Evolutionary conservation across 2,888 invertebrate species (phyloP), one percentile per base, ranked within the genome.

Genomic region (Plusia festucae): DNA sequence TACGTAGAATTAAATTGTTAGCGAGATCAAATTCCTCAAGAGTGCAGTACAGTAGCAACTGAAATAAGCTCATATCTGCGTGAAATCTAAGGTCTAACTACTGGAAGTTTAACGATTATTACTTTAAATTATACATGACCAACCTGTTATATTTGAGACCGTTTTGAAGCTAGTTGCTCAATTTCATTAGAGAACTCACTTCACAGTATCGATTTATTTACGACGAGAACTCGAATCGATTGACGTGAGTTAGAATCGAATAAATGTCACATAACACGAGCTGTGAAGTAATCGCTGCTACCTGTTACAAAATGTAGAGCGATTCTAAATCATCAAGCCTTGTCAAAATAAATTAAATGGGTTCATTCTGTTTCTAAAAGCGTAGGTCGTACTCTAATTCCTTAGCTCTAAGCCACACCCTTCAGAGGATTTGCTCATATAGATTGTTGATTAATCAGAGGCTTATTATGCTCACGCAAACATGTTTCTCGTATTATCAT

Each of bases 281-380:
- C 63, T 60, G 62, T 61, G 73, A 68, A 73, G 69, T 72, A 77
- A 80, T 75, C 76, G 69, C 73, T 67, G 66, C 72, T 65, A 76
- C 82, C 76, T 82, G 78, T 65, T 73, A 83, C 69, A 75, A 83
- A 79, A 83, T 82, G 79, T 82, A 70, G 82, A 70, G 69, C 81
- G 78, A 69, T 70, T 68, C 73, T 90, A 90, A 89, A 90, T 90
- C 87, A 90, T 87, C 80, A 76, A 51, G 84, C 65, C 68, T 66
- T 85, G 88, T 88, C 89, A 88, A 87, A 88, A 87, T 90, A 87
- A 67, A 87, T 87, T 90, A 88, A 90, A 89, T 88, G 87, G 85
- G 86, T 90, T 85, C 67, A 80, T 80, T 80, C 71, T 73, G 80
- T 79, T 86, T 87, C 78, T 82, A 82, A 85, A 24, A 80, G 92